phyloP scores from a whole-genome alignment of 2,888 invertebrate species.

The Augochlorella aurata region DNA sequence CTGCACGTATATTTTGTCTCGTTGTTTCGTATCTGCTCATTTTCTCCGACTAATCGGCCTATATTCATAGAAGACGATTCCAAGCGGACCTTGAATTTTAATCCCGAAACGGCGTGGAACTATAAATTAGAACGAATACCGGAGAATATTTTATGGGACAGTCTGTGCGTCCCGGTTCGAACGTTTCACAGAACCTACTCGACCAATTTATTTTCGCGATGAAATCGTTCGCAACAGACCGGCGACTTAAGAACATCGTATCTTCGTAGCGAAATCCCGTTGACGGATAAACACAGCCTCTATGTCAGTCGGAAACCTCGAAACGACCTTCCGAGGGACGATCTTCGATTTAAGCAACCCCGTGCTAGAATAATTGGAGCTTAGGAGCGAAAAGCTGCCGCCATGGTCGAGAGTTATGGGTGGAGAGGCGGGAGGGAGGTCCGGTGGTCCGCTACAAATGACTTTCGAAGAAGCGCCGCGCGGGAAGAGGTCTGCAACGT shows the following conservation, averaged over 20 bases:
- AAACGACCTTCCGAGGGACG: slow-evolving; percentile 19
- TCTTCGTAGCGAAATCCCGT: slow-evolving; percentile 35
- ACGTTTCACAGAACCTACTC: background rate
- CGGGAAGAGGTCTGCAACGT: slow-evolving; percentile 50
- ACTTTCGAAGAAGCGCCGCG: slow-evolving; percentile 66
- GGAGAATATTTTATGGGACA: background rate
- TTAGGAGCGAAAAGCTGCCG: slow-evolving; percentile 61
- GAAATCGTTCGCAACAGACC: slow-evolving; percentile 3
- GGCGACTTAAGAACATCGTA: background rate
- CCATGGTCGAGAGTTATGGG: slow-evolving; percentile 51
- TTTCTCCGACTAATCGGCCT: background rate
- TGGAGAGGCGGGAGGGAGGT: background rate
- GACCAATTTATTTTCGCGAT: slow-evolving; percentile 6
- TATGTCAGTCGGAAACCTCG: background rate
- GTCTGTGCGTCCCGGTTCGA: background rate
- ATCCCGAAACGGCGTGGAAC: background rate
- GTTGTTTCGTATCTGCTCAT: background rate
- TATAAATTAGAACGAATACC: background rate
- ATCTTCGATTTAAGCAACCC: slow-evolving; percentile 29
- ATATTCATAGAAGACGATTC: background rate
- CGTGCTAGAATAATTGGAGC: slow-evolving; percentile 67
- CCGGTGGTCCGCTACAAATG: slow-evolving; percentile 61
- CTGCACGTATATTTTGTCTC: background rate
- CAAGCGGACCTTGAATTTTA: background rate
- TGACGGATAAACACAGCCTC: slow-evolving; percentile 49